Evolutionary conservation across 2,113 vertebrate genomes (phyloP).

Genomic region (Prionailurus viverrinus): DNA sequence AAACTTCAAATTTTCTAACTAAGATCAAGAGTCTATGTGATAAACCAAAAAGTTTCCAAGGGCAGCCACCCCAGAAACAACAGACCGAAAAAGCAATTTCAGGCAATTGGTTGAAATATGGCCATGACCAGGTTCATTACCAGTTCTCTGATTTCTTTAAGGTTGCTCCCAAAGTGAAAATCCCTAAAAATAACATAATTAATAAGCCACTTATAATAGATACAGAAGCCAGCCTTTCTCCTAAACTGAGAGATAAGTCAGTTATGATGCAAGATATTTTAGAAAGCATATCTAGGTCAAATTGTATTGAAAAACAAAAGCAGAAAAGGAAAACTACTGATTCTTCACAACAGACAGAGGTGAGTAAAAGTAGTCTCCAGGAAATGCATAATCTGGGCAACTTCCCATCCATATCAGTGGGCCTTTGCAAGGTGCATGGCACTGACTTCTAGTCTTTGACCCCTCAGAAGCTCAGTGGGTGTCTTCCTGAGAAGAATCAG

Average conservation of each 20-base stretch:
- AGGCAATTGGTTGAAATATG: slow-evolving; percentile 85
- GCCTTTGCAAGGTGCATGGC: fast-evolving
- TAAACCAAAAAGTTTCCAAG: slow-evolving; percentile 55
- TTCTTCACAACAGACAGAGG: slow-evolving; percentile 87
- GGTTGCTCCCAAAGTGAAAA: slow-evolving; percentile 88
- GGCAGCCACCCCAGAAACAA: slow-evolving; percentile 39
- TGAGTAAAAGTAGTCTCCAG: slow-evolving; percentile 75
- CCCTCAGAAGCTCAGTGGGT: neutral
- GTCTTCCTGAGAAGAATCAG: neutral
- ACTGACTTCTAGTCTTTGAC: neutral
- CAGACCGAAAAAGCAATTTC: slow-evolving; percentile 82
- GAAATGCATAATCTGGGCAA: fast-evolving
- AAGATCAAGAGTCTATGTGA: slow-evolving; percentile 27
- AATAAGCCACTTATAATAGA: slow-evolving; percentile 73
- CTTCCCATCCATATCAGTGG: neutral
- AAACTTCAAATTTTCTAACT: slow-evolving; percentile 23
- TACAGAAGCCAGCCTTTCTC: slow-evolving; percentile 85
- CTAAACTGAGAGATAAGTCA: slow-evolving; percentile 81
- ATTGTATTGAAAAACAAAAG: slow-evolving; percentile 78
- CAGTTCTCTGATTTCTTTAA: slow-evolving; percentile 88
- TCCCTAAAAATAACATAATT: slow-evolving; percentile 84
- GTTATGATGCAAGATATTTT: slow-evolving; percentile 83
- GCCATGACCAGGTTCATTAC: slow-evolving; percentile 88
- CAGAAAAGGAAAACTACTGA: slow-evolving; percentile 72
- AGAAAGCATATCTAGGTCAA: slow-evolving; percentile 84